Percentiles rank a stretch among this genome's conserved stretches.
Conservation (phyloP, 1,140 invertebrate species). For the Calycopis cecrops region DNA sequence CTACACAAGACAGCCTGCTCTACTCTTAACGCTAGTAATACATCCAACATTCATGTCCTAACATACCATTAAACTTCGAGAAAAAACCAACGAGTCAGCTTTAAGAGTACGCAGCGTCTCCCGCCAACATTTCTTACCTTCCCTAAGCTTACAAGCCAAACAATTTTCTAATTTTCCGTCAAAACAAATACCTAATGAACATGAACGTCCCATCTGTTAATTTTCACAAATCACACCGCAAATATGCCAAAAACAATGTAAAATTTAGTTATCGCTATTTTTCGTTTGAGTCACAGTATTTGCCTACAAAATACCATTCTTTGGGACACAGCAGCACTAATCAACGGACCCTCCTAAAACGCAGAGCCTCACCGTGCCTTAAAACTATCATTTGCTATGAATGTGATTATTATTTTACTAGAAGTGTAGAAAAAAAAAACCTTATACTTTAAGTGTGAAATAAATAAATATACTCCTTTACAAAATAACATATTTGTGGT, state of each 20-base stretch:
- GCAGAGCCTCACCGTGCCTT: constrained; percentile 64
- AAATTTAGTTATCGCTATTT: constrained; percentile 6
- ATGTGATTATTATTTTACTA: constrained; percentile 45
- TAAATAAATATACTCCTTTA: constrained; percentile 73
- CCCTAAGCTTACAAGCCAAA: constrained; percentile 50
- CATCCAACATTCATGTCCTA: constrained; percentile 57
- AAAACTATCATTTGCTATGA: constrained; percentile 60
- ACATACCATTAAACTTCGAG: constrained; percentile 63
- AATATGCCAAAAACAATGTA: constrained; percentile 3
- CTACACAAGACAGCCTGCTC: constrained; percentile 19
- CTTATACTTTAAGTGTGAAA: constrained; percentile 49
- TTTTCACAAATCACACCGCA: constrained; percentile 1
- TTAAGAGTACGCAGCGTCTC: constrained; percentile 33
- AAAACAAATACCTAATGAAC: constrained; percentile 18
- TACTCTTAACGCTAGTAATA: constrained; percentile 32
- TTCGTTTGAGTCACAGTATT: constrained; percentile 33
- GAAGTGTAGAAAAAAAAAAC: constrained; percentile 51
- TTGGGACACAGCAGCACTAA: constrained; percentile 68
- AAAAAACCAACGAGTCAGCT: constrained; percentile 59
- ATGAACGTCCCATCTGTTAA: constrained; percentile 4
- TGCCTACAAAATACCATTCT: constrained; percentile 66
- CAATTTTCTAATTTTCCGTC: constrained; percentile 44
- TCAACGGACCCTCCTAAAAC: constrained; percentile 69
- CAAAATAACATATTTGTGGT: constrained; percentile 65
- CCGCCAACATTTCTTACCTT: constrained; percentile 49